phyloP scores from a whole-genome alignment of 2,113 vertebrate species.

The Anthoscopus minutus region DNA sequence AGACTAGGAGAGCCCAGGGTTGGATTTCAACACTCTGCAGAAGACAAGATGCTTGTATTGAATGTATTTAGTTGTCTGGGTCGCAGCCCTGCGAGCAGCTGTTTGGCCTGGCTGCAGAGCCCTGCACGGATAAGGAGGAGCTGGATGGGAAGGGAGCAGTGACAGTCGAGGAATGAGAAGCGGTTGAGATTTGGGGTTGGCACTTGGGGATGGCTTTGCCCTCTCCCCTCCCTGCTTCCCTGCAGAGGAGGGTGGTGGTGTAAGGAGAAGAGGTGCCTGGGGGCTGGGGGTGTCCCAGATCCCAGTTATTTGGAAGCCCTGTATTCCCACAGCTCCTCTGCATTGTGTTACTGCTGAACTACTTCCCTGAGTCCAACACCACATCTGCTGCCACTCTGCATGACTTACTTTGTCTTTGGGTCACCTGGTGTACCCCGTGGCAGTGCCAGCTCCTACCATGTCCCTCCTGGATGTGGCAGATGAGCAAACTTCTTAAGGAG shows the following conservation, averaged over 20 bases:
- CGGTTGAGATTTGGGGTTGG: not conserved
- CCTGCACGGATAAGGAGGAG: not conserved
- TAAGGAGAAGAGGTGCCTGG: not conserved
- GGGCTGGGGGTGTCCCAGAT: not conserved
- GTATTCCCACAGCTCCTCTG: not conserved
- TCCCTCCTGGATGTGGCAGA: not conserved
- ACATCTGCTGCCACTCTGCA: not conserved
- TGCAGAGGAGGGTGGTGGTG: not conserved
- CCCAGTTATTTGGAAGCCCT: accelerated
- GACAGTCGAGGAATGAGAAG: not conserved
- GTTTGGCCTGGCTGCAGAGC: not conserved
- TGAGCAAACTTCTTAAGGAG: not conserved
- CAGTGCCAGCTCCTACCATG: not conserved
- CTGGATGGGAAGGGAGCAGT: not conserved
- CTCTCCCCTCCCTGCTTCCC: not conserved
- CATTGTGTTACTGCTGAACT: not conserved
- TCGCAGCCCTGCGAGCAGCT: not conserved
- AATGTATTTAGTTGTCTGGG: not conserved
- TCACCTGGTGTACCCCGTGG: not conserved
- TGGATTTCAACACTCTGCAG: conserved; percentile 10
- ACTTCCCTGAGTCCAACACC: not conserved
- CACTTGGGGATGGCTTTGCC: not conserved
- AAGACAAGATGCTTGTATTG: not conserved
- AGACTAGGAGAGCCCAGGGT: not conserved
- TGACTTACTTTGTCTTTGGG: not conserved